phyloP scores from a whole-genome alignment of 2,797 vertebrate species.

The Pogonophryne albipinna region DNA sequence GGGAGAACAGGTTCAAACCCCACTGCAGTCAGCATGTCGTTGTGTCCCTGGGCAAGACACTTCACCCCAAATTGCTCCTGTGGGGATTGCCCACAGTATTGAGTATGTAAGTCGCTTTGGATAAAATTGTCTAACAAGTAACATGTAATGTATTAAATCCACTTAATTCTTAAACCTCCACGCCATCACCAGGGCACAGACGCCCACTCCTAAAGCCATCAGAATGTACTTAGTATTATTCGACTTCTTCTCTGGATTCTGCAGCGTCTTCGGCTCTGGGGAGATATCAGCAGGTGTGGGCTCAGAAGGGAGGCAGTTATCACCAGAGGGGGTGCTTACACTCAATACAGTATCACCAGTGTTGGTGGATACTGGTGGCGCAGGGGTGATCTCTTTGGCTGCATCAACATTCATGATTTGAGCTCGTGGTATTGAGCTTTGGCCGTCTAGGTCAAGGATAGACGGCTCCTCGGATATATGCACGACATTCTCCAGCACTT shows the following conservation, averaged over 20 bases:
- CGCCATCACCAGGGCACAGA: constrained; percentile 69
- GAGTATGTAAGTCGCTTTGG: too few relatives aligned
- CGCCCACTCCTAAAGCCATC: constrained; percentile 68
- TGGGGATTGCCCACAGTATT: constrained; percentile 34
- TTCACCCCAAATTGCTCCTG: too few relatives aligned
- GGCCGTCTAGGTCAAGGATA: constrained; percentile 69
- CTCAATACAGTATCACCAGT: background rate
- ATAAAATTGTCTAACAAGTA: too few relatives aligned
- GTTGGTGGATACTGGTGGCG: background rate
- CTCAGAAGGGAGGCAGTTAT: constrained; percentile 23
- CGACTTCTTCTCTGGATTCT: constrained; percentile 28
- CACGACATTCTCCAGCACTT: constrained; percentile 42
- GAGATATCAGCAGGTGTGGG: constrained; percentile 3
- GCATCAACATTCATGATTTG: constrained; percentile 51
- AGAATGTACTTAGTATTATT: constrained; percentile 61
- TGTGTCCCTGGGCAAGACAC: too few relatives aligned
- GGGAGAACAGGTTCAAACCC: constrained; percentile 50
- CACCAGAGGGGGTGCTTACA: background rate
- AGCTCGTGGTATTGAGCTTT: constrained; percentile 29
- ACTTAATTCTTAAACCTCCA: constrained; percentile 79
- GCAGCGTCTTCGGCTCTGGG: constrained; percentile 4
- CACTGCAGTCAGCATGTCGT: too few relatives aligned
- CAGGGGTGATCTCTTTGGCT: constrained; percentile 19
- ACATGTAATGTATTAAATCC: constrained; percentile 23
- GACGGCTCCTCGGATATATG: constrained; percentile 63